Base-by-base conservation (phyloP, 2,113 vertebrate genomes). In the Azemiops feae region DNA sequence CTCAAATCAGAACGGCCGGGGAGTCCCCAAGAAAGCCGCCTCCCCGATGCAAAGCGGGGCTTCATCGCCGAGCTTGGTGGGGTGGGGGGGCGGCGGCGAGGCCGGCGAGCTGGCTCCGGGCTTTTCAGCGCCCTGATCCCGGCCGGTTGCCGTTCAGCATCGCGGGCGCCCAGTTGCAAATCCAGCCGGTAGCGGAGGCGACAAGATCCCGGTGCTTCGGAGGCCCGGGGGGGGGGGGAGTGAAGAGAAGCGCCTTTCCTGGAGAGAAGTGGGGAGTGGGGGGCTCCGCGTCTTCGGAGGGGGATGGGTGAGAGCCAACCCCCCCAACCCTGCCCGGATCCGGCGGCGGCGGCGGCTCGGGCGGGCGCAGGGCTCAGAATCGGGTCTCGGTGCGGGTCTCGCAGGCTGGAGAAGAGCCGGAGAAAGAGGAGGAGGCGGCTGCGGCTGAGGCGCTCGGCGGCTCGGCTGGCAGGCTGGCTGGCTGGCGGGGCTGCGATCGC, bases 41-140 rank as follows among this genome's bases (percentile, higher is more conserved):
- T 1, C 85, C 39, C 39, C 85, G 20, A 0, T 11, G 54, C 85
- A 43, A 47, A 52, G 11, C 43, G 39, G 81, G 3, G 20, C 81
- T 86, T 50, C 91, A 58, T 87, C 2, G 16, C 6, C 53, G 30
- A 20, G 34, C 4, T 43, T 45, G 54, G 54, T 18, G 54, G 14
- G 3, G 53, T 0, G 53, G 4, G 0, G 22, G 12, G 25, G 10
- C 0, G 11, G 50, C 53, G 10, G 3, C 60, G 89, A 43, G 34
- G 87, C 22, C 55, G 39, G 47, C n/a, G 53, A 25, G 69, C 2
- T 50, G 12, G 11, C 60, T 5, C 11, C 58, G 58, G 58, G 58
- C 47, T 47, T 1, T 74, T 74, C 64, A 74, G 64, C 30, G 64
- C 64, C 64, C 14, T n/a, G n/a, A 74, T 34, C 12, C 14, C 5